A percentile compares a stretch with the other conserved stretches of the same genome.
These are phyloP conservation scores for Nanger granti DNA, from an alignment of 2,113 vertebrate species.

Conservation along the genomic window DNA sequence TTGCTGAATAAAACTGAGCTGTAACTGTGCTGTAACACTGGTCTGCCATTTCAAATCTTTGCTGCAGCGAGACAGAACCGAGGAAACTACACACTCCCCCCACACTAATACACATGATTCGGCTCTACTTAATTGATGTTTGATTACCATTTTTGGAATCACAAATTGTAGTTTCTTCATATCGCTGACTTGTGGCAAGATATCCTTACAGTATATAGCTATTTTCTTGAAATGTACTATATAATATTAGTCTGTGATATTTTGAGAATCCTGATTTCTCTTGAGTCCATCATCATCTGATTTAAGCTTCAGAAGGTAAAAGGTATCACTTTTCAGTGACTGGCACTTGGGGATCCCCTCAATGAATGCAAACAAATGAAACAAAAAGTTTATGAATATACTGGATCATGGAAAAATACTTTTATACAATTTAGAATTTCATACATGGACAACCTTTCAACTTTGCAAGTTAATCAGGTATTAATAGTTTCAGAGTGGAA, in stretches of 20 bases:
- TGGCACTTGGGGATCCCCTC: background rate
- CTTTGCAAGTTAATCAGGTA: background rate
- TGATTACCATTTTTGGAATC: background rate
- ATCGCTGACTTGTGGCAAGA: background rate
- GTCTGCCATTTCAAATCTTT: too few relatives aligned
- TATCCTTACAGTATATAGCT: background rate
- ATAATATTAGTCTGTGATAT: background rate
- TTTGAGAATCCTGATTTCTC: background rate
- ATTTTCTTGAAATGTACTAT: background rate
- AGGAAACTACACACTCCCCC: too few relatives aligned
- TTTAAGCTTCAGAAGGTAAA: background rate
- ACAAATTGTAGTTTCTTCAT: background rate
- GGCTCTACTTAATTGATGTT: background rate
- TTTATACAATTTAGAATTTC: background rate
- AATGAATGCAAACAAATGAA: background rate
- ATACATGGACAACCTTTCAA: background rate
- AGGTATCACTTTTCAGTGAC: background rate
- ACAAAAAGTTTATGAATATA: background rate
- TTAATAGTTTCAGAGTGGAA: background rate
- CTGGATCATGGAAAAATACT: background rate
- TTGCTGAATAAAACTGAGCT: too few relatives aligned
- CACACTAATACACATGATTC: too few relatives aligned
- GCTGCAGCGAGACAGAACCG: too few relatives aligned
- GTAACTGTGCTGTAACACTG: too few relatives aligned
- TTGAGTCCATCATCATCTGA: background rate